Evolutionary conservation across 2,113 vertebrate genomes (phyloP), one percentile per base, ranked within the genome.

Genomic region (Laticauda laticaudata): DNA sequence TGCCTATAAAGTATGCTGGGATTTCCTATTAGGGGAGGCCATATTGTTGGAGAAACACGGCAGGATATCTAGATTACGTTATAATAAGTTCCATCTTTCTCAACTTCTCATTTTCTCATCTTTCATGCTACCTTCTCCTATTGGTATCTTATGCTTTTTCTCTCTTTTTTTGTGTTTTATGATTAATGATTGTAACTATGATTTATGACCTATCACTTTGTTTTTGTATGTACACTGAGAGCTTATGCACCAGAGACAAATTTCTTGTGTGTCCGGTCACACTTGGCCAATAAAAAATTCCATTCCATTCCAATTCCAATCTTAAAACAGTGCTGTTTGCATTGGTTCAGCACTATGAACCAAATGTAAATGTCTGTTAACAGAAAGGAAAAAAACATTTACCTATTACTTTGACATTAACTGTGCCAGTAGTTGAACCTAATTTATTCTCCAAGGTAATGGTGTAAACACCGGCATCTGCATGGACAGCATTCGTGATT

Each of bases 361-460:
- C 7, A 61, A 59, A 89, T 54, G 9, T 54, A 24, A 23, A 87
- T 34, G 29, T 55, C 21, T 53, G 29, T 29, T 20, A 54, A 39
- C 1, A 7, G 29, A 87, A 94, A 93, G 59, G 93, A 92, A 90
- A 18, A 81, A 86, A 86, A 92, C 12, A 69, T 69, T 97, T 98
- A 99, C 99, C 99, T 93, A 99, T 99, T 95, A 99, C 99, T 98
- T 99, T 99, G 96, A 99, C 98, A 0, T 99, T 98, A 93, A 99
- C 86, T 10, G 98, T 98, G 61, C 98, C 99, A 2, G 98, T 99
- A 88, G 98, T 98, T 29, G 98, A 98, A 95, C 99, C 99, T 51
- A 99, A 97, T 21, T 96, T 98, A 96, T 99, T 99, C 96, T 99
- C 98, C 94, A 99, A 57, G 24, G 98, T 99, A 95, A 99, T 98